Conservation (phyloP, 2,888 invertebrate species). For the Clunio marinus region DNA sequence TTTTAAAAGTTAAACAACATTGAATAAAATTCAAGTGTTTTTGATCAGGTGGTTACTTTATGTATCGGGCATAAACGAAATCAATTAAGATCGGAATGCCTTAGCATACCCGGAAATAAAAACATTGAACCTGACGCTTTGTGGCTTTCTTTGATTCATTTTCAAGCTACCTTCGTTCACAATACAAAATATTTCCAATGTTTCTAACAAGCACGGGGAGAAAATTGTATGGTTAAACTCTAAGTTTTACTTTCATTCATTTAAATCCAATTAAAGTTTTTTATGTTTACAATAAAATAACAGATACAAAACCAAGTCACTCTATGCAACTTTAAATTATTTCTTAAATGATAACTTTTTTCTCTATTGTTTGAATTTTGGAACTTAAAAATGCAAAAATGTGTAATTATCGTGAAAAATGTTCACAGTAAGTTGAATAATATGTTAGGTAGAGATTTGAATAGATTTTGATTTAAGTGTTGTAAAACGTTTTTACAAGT, state of each 20-base stretch:
- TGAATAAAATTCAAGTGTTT: background rate
- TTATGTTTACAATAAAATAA: background rate
- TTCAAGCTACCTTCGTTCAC: background rate
- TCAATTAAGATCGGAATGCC: background rate
- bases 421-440: too few relatives aligned
- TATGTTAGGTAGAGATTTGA: too few relatives aligned
- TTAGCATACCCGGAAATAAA: constrained; percentile 1
- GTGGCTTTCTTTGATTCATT: background rate
- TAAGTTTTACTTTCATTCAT: constrained; percentile 14
- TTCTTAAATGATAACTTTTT: too few relatives aligned
- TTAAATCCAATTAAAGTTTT: constrained; percentile 6
- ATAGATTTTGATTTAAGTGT: too few relatives aligned
- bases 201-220: background rate
- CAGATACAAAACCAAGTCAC: background rate
- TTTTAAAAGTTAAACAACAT: too few relatives aligned
- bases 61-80: too few relatives aligned
- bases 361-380: too few relatives aligned
- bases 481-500: too few relatives aligned
- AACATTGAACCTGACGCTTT: background rate
- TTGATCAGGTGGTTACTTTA: too few relatives aligned
- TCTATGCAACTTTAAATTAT: too few relatives aligned
- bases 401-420: too few relatives aligned
- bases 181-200: background rate
- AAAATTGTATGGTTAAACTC: background rate
- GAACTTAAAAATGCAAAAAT: too few relatives aligned